Evolutionary conservation across 2,888 invertebrate genomes (phyloP).

Genomic region (Spodoptera picta): DNA sequence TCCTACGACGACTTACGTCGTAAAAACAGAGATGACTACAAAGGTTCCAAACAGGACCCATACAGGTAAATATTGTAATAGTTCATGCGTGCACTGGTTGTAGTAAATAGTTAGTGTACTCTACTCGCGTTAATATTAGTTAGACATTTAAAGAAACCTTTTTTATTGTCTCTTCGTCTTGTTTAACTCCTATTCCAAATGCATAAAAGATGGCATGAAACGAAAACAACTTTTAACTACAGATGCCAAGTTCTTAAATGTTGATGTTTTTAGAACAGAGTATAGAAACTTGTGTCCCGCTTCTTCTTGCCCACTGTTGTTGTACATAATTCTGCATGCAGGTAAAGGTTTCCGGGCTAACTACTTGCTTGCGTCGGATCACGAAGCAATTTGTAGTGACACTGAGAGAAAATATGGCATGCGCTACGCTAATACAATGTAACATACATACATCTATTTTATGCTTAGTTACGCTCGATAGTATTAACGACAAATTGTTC

Average conservation of each 20-base stretch:
- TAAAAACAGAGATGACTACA: conserved; percentile 91
- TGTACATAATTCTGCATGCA: conserved; percentile 42
- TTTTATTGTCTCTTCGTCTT: no score
- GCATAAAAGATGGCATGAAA: no score
- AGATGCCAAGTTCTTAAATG: no score
- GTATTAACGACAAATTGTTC: background rate
- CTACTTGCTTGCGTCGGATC: conserved; percentile 46
- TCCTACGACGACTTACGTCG: conserved; percentile 93
- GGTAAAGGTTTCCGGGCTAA: conserved; percentile 54
- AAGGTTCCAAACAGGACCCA: conserved; percentile 78
- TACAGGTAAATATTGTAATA: conserved; percentile 74
- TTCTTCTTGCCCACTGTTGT: background rate
- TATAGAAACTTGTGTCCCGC: background rate
- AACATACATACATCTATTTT: conserved; percentile 37
- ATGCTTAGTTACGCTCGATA: conserved; percentile 30
- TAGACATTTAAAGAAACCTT: no score
- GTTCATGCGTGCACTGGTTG: no score
- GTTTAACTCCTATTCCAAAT: no score
- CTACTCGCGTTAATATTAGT: no score
- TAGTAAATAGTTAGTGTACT: no score
- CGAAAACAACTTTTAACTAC: no score
- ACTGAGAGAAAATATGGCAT: conserved; percentile 32
- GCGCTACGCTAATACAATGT: conserved; percentile 49
- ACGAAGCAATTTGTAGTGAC: conserved; percentile 37
- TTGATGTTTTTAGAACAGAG: no score